Evolutionary conservation across 1,140 invertebrate genomes (phyloP).

Genomic region (Drosophila eugracilis): DNA sequence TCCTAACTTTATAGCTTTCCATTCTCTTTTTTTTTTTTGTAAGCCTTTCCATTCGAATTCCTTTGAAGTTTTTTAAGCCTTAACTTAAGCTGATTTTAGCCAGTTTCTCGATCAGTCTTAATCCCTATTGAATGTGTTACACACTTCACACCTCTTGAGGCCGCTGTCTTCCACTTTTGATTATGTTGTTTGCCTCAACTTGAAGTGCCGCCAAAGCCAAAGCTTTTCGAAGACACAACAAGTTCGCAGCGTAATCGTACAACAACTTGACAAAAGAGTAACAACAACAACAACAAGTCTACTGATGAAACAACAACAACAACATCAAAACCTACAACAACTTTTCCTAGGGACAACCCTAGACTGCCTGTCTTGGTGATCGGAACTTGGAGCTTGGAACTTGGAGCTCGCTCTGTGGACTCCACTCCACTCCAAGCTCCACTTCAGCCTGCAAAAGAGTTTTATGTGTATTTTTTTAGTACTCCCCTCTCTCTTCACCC

Average conservation of each 20-base stretch:
- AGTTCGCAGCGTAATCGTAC: constrained; percentile 37
- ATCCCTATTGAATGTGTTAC: constrained; percentile 56
- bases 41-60: too few relatives aligned
- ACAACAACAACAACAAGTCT: constrained; percentile 26
- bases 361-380: constrained; percentile 77
- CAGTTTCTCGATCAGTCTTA: constrained; percentile 41
- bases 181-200: constrained; percentile 75
- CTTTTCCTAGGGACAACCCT: constrained; percentile 57
- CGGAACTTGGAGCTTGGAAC: constrained; percentile 17
- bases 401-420: constrained; percentile 23
- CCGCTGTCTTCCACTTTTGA: constrained; percentile 55
- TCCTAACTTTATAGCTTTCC: too few relatives aligned
- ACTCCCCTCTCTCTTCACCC: constrained; percentile 7
- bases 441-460: constrained; percentile 55
- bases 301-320: constrained; percentile 13
- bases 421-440: constrained; percentile 42
- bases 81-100: constrained; percentile 21
- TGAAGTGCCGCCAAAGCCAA: constrained; percentile 59
- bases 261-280: constrained; percentile 67
- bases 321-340: constrained; percentile 7
- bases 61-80: too few relatives aligned
- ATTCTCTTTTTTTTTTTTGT: too few relatives aligned
- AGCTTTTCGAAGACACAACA: constrained; percentile 39
- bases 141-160: constrained; percentile 66
- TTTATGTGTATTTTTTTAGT: constrained; percentile 54